phyloP scores from a whole-genome alignment of 2,113 vertebrate genomes.

The Notarius quadriscutis region DNA sequence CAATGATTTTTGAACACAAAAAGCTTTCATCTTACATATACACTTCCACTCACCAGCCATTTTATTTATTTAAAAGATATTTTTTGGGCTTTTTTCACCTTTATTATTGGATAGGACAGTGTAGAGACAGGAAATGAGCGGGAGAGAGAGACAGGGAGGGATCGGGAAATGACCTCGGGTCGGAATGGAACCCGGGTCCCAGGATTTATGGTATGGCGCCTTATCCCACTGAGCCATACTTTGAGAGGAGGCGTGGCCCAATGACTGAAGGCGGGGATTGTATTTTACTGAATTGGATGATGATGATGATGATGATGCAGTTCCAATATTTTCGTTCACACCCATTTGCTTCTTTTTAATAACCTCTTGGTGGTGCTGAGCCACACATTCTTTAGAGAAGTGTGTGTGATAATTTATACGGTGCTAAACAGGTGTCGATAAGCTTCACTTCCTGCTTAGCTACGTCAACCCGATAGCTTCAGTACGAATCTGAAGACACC shows the following conservation, averaged over 20 bases:
- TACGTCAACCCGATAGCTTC: neutral
- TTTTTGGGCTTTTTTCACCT: no score
- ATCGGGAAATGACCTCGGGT: no score
- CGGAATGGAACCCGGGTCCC: no score
- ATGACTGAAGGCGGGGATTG: neutral
- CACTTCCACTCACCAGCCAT: no score
- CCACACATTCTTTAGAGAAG: neutral
- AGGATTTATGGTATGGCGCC: no score
- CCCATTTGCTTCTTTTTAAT: neutral
- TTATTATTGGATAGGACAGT: no score
- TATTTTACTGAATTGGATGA: neutral
- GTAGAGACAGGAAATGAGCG: no score
- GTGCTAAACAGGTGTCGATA: neutral
- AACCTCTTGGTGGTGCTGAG: neutral
- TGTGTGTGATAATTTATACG: neutral
- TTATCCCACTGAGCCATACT: neutral
- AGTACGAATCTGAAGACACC: neutral
- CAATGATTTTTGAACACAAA: neutral
- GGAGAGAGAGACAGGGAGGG: no score
- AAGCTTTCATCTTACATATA: neutral
- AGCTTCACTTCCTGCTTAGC: neutral
- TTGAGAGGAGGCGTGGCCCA: neutral
- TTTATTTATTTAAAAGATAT: no score
- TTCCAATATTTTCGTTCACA: neutral
- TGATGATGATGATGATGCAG: neutral